Conservation (phyloP, 2,888 invertebrate genomes). For the Chrysopilus asiliformis region DNA sequence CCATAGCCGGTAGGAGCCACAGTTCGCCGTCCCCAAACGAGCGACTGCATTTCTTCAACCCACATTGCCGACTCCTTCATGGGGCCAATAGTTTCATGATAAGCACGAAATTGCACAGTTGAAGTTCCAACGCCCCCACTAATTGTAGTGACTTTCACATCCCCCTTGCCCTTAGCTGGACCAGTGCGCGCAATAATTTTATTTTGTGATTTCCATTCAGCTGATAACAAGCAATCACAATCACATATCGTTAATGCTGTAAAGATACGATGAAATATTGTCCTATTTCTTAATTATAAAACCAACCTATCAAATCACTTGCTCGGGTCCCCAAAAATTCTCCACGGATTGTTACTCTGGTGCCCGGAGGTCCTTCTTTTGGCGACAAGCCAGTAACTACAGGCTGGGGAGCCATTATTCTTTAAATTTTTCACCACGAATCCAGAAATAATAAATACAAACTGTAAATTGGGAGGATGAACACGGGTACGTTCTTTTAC, state of each 20-base stretch:
- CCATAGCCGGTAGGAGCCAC: constrained; percentile 71
- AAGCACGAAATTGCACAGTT: constrained; percentile 44
- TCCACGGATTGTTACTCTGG: constrained; percentile 85
- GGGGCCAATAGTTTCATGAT: constrained; percentile 79
- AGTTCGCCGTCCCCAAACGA: constrained; percentile 73
- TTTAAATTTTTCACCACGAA: too few species aligned
- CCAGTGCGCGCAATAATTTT: constrained; percentile 95
- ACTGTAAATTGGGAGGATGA: too few species aligned
- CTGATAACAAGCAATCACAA: constrained; percentile 84
- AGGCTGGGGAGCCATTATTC: constrained; percentile 67
- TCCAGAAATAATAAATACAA: too few species aligned
- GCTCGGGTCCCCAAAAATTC: constrained; percentile 83
- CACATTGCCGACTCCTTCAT: constrained; percentile 97
- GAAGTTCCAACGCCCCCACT: constrained; percentile 42
- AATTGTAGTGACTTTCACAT: constrained; percentile 77
- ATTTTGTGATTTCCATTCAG: constrained; percentile 95
- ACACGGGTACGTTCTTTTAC: too few species aligned
- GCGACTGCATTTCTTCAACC: constrained; percentile 85
- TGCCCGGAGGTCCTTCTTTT: constrained; percentile 96
- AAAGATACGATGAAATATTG: too few species aligned
- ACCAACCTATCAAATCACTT: constrained; percentile 70
- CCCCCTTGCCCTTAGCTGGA: constrained; percentile 79
- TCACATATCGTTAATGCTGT: constrained; percentile 91
- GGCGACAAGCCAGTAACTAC: constrained; percentile 95
- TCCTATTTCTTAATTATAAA: constrained; percentile 13